phyloP scores from a whole-genome alignment of 2,888 invertebrate genomes.

The Helicoverpa assulta region DNA sequence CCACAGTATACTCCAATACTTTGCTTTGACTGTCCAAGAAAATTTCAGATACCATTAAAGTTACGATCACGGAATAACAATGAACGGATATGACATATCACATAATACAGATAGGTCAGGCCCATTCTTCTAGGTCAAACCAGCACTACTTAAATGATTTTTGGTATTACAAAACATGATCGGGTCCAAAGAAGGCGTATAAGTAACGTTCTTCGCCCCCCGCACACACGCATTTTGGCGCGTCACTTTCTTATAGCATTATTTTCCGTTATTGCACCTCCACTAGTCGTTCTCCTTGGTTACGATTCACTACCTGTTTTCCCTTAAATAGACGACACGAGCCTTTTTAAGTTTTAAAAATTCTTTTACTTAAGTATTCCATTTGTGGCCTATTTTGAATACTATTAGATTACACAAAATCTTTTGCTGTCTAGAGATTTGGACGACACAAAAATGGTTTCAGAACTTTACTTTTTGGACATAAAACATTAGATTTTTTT shows the following conservation, averaged over 20 bases:
- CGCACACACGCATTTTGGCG: too few relatives aligned
- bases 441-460: conserved; percentile 37
- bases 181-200: too few relatives aligned
- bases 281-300: too few relatives aligned
- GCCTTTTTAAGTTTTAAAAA: not conserved
- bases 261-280: too few relatives aligned
- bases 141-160: too few relatives aligned
- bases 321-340: not conserved
- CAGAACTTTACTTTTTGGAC: conserved; percentile 20
- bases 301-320: not conserved
- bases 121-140: too few relatives aligned
- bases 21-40: not conserved
- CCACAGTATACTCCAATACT: not conserved
- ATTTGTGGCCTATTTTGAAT: conserved; percentile 18
- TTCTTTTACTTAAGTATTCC: conserved; percentile 20
- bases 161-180: too few relatives aligned
- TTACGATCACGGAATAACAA: not conserved
- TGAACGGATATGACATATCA: too few relatives aligned
- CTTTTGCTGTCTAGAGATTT: conserved; percentile 30
- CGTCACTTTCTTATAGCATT: too few relatives aligned
- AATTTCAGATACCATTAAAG: not conserved
- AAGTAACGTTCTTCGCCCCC: too few relatives aligned
- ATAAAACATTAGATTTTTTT: conserved; percentile 6
- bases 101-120: too few relatives aligned
- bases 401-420: conserved; percentile 14